Conservation (phyloP, 2,888 invertebrate genomes). For the Cantharis rufa region DNA sequence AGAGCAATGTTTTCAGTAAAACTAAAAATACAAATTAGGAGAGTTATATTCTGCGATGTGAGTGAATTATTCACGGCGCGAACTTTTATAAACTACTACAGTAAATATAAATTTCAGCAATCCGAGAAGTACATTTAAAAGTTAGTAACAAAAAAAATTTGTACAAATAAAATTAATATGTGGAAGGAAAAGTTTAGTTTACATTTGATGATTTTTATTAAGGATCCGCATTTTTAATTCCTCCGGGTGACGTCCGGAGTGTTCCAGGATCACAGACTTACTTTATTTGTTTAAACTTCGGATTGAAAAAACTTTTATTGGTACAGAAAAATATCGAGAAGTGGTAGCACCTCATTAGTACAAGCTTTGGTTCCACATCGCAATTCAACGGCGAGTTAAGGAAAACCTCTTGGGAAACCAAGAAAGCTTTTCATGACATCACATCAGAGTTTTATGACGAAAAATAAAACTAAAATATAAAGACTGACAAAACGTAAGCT, state of each 20-base stretch:
- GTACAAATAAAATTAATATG: neutral
- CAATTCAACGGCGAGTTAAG: neutral
- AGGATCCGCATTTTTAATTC: neutral
- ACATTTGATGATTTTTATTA: no score
- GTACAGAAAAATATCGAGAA: neutral
- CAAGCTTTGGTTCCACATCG: neutral
- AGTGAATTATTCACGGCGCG: neutral
- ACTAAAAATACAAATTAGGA: neutral
- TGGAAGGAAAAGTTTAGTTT: neutral
- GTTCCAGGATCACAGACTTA: neutral
- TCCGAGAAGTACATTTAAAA: neutral
- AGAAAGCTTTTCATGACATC: neutral
- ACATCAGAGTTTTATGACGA: neutral
- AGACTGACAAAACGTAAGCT: neutral
- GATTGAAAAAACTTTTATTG: neutral
- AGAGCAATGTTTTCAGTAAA: neutral
- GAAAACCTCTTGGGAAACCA: neutral
- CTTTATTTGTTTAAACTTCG: neutral
- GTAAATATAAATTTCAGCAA: neutral
- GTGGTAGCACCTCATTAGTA: neutral
- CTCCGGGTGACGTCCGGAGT: neutral
- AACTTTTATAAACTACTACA: neutral
- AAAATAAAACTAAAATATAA: neutral
- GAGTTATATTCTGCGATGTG: neutral
- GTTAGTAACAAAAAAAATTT: neutral